Evolutionary conservation across 2,113 vertebrate genomes (phyloP), one percentile per base, ranked within the genome.

Genomic region (human): DNA sequence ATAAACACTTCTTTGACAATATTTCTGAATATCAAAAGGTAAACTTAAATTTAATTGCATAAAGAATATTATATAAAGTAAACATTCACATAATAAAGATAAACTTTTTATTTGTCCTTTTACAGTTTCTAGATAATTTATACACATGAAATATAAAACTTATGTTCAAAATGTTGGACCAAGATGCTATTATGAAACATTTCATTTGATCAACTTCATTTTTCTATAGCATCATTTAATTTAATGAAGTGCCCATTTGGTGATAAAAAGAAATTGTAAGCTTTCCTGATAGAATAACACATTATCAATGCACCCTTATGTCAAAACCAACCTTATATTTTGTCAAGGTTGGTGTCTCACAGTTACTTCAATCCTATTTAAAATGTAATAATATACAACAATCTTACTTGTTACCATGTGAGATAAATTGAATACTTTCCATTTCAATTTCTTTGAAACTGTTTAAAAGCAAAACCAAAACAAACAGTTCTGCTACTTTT

Each of bases 301-400:
- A 10, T 89, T 85, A 85, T 72, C 17, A 55, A 22, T 59, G 0
- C 11, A 10, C 14, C 5, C 4, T 94, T 72, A 75, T 78, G 66
- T n/a, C 35, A 94, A 50, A 92, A 80, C 81, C 79, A 52, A 5
- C 32, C 75, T 87, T 73, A 32, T 38, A 50, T 18, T 90, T 92
- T 79, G 48, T 78, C 35, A 88, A 45, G 43, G 70, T 90, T 50
- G 85, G 0, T 80, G 22, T 83, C 20, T 83, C 52, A 45, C n/a
- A 66, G 8, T 72, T 79, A 90, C 72, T 94, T 95, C 84, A 73
- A 82, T 45, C 16, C 1, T 20, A 95, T 68, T 96, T 91, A 61
- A 90, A 94, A 96, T 90, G 45, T 23, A 88, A 38, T n/a, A 7
- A 68, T 64, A 79, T 13, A 13, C 75, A 94, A 78, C 11, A 79